phyloP scores from a whole-genome alignment of 2,888 invertebrate species.

The Mythimna lalbum region DNA sequence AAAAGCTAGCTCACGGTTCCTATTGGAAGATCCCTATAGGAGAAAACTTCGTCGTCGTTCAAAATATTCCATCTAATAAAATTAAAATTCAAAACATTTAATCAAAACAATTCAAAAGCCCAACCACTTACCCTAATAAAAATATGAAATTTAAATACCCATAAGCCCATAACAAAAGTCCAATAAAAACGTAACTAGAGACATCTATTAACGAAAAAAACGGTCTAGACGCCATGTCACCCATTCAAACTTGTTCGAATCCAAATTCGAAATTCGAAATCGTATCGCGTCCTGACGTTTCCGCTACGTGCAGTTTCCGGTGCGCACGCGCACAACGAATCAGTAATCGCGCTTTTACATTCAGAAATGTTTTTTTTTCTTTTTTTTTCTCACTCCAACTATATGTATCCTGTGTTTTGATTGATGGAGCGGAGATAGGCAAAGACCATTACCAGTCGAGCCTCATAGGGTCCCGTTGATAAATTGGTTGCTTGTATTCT shows the following conservation, averaged over 20 bases:
- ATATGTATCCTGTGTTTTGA: constrained; percentile 88
- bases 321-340: constrained; percentile 85
- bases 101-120: constrained; percentile 34
- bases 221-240: constrained; percentile 80
- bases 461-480: constrained; percentile 78
- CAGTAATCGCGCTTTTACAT: constrained; percentile 83
- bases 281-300: constrained; percentile 90
- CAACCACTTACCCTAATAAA: constrained; percentile 39
- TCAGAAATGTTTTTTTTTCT: constrained; percentile 71
- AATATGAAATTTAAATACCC: constrained; percentile 54
- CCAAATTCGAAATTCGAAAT: constrained; percentile 89
- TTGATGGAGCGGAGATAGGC: constrained; percentile 85
- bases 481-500: constrained; percentile 83
- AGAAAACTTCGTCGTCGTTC: neutral
- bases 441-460: constrained; percentile 80
- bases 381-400: constrained; percentile 73
- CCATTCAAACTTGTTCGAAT: constrained; percentile 83
- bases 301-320: constrained; percentile 89
- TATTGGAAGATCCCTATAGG: no score
- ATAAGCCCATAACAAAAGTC: constrained; percentile 47
- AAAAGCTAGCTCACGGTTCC: no score
- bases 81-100: constrained; percentile 38
- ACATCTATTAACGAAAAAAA: constrained; percentile 74
- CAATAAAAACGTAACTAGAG: constrained; percentile 60
- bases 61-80: neutral